Base-by-base conservation (phyloP, 1,140 invertebrate genomes). In the Sesamia nonagrioides region DNA sequence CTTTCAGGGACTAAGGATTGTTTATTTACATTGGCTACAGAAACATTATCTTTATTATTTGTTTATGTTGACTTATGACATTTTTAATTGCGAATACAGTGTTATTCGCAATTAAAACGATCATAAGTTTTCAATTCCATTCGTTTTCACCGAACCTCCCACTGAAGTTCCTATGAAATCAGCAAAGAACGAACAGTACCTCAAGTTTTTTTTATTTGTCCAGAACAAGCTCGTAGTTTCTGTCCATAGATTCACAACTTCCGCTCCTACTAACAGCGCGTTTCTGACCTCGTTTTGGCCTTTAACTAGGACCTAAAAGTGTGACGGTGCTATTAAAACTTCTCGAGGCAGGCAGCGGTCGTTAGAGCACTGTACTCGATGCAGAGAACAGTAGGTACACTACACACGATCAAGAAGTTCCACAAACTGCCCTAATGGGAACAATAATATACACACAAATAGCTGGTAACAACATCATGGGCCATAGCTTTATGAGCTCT, bases 311-410 rank as follows among this genome's bases (percentile, higher is more conserved):
- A 84, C 82, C 82, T 87, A 86, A 90, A 91, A 90, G 86, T 89
- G 83, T 79, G 83, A 79, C 82, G 76, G 60, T 83, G 86, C 86
- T 88, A 88, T 91, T 91, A 89, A 90, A 91, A 91, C 87, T 90
- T n/a, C n/a, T 89, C 79, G 82, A 86, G 54, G 86, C 82, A 85
- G 84, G 79, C 82, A 80, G 42, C 75, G 82, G 86, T 91, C 88
- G 86, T 91, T 91, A 91, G 88, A 84, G 79, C 50, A 68, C 85
- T 87, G 87, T 80, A 61, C 68, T 45, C 78, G 73, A 81, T 77
- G 79, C 81, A 83, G 72, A 75, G 81, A 77, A n/a, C 83, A 82
- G 75, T 84, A 84, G 71, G 79, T 77, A 27, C 83, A 82, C 78
- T 83, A 84, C 82, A 83, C 80, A 81, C 79, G 77, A 83, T 84